phyloP scores from a whole-genome alignment of 2,113 vertebrate species.

The Mustela lutreola region DNA sequence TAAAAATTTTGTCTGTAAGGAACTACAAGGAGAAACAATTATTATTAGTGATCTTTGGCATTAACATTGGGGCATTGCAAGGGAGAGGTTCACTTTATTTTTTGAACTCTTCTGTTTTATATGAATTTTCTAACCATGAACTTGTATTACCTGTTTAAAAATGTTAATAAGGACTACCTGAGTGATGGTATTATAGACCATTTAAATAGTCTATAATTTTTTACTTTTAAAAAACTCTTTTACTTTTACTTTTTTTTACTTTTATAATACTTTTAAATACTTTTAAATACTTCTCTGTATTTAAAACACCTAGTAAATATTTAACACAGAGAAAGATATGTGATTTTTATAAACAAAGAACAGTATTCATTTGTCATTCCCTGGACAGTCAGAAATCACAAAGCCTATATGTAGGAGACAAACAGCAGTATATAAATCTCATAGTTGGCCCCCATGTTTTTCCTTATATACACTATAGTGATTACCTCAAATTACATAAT shows the following conservation, averaged over 20 bases:
- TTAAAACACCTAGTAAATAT: constrained; percentile 8
- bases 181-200: constrained; percentile 13
- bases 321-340: constrained; percentile 33
- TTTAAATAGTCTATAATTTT: not conserved
- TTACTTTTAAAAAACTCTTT: no score
- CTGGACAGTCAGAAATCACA: constrained; percentile 44
- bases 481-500: constrained; percentile 8
- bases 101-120: constrained; percentile 34
- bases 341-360: constrained; percentile 49
- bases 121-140: constrained; percentile 54
- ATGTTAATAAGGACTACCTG: not conserved
- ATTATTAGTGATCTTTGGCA: not conserved
- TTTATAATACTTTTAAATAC: no score
- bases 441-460: not conserved
- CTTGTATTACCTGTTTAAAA: not conserved
- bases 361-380: not conserved
- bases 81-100: not conserved
- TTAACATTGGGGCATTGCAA: not conserved
- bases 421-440: constrained; percentile 1
- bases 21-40: constrained; percentile 22
- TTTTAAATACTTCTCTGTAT: not conserved
- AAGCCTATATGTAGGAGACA: constrained; percentile 2
- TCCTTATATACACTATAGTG: constrained; percentile 1
- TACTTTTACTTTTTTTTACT: no score
- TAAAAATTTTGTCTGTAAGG: constrained; percentile 27